Conservation (phyloP, 2,888 invertebrate genomes). For the Athrips mouffetella region DNA sequence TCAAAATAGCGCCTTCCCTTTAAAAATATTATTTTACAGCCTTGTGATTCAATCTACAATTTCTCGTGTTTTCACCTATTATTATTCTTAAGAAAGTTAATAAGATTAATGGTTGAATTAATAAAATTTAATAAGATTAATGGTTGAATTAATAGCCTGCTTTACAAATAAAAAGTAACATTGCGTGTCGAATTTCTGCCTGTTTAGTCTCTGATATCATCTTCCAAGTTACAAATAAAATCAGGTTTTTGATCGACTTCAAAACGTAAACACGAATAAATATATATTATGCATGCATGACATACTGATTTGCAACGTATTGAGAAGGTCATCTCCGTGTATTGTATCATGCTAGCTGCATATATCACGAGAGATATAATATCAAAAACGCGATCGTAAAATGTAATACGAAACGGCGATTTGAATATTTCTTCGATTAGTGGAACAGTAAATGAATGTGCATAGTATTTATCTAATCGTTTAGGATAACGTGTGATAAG, state of each 20-base stretch:
- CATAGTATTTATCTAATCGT: slow-evolving; percentile 61
- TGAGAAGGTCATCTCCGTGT: background rate
- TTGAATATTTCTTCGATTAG: slow-evolving; percentile 58
- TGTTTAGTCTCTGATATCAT: background rate
- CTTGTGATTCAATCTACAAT: too few species aligned
- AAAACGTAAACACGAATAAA: background rate
- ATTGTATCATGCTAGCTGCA: background rate
- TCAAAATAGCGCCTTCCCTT: too few species aligned
- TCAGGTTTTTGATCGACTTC: background rate
- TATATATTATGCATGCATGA: background rate
- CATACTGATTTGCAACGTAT: background rate
- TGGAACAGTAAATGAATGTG: slow-evolving; percentile 59
- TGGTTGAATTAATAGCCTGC: too few species aligned
- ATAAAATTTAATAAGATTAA: too few species aligned
- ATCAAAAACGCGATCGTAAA: background rate
- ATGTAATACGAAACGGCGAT: slow-evolving; percentile 16
- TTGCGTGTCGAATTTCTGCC: too few species aligned
- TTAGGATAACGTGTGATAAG: slow-evolving; percentile 56
- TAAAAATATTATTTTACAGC: too few species aligned
- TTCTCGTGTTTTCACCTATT: too few species aligned
- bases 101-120: too few species aligned
- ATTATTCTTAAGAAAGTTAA: too few species aligned
- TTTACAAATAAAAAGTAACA: too few species aligned
- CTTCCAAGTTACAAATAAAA: background rate
- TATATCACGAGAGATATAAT: too few species aligned